Percentiles rank a stretch among this genome's conserved stretches.
phyloP scores from a whole-genome alignment of 2,113 vertebrate species.

The Indri indri region DNA sequence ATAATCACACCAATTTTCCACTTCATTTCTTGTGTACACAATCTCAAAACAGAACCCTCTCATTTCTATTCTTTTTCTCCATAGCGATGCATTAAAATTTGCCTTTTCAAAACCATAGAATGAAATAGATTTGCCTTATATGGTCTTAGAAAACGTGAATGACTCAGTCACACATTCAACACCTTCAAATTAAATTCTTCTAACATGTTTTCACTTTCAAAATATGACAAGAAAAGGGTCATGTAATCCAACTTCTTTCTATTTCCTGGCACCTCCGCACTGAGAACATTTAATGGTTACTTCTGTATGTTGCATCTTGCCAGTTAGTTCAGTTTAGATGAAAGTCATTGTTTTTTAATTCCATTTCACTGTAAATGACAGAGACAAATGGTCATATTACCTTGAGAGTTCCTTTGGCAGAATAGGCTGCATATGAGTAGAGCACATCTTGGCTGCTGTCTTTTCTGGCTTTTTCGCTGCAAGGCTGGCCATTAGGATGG shows the following conservation, averaged over 20 bases:
- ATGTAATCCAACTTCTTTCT: not conserved
- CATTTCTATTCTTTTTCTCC: not conserved
- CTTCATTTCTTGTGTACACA: not conserved
- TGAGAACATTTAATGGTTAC: constrained; percentile 38
- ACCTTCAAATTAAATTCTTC: constrained; percentile 61
- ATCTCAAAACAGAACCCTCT: not conserved
- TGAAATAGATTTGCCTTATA: not conserved
- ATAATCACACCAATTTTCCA: constrained; percentile 44
- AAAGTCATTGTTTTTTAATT: constrained; percentile 71
- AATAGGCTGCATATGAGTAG: constrained; percentile 93
- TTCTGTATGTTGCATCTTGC: constrained; percentile 36
- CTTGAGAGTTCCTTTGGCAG: constrained; percentile 92
- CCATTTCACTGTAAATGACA: constrained; percentile 80
- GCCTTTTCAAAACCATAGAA: not conserved
- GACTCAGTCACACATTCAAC: constrained; percentile 41
- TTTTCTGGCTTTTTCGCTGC: constrained; percentile 80
- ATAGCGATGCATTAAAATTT: constrained; percentile 16
- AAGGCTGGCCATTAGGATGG: constrained; percentile 89
- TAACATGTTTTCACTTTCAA: constrained; percentile 58
- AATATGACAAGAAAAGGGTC: constrained; percentile 36
- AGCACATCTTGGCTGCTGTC: constrained; percentile 80
- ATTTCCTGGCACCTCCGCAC: constrained; percentile 36
- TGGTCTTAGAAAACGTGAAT: constrained; percentile 26
- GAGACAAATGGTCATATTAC: constrained; percentile 87
- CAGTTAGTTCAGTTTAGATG: constrained; percentile 71